phyloP scores from a whole-genome alignment of 2,888 invertebrate species.

The Ashinkailepas kermadecensis region DNA sequence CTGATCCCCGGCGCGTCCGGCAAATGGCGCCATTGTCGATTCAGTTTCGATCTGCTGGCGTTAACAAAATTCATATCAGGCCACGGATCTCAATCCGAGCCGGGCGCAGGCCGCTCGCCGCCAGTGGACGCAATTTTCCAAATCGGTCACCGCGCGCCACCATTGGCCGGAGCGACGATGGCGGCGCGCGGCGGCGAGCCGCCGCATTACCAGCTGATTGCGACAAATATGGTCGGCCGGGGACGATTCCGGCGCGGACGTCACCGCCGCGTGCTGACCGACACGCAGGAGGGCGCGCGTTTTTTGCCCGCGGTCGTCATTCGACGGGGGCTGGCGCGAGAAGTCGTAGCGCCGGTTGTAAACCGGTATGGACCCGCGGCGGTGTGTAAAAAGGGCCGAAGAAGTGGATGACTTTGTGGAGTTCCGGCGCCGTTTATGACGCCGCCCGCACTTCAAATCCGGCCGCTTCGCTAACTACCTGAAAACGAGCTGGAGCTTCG shows the following conservation, averaged over 20 bases:
- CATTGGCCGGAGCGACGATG: background rate
- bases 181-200: background rate
- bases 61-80: conserved; percentile 20
- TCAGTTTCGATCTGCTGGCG: conserved; percentile 12
- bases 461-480: background rate
- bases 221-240: conserved; percentile 11
- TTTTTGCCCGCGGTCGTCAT: too few species aligned
- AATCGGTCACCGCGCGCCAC: background rate
- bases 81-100: background rate
- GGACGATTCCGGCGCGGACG: background rate
- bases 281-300: too few species aligned
- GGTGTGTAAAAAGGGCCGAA: background rate
- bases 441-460: background rate
- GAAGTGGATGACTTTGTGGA: background rate
- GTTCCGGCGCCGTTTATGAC: background rate
- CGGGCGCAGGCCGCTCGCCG: background rate
- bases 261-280: background rate
- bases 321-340: background rate
- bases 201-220: conserved; percentile 16
- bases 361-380: background rate
- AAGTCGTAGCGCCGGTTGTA: background rate
- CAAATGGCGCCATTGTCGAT: conserved; percentile 15
- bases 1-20: background rate
- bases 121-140: background rate
- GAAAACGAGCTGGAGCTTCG: too few species aligned